A percentile compares a stretch with the other conserved stretches of the same genome.
These are phyloP conservation scores for Microcebus ravelobensis DNA, from an alignment of 2,113 vertebrate genomes.

Conservation along the genomic window DNA sequence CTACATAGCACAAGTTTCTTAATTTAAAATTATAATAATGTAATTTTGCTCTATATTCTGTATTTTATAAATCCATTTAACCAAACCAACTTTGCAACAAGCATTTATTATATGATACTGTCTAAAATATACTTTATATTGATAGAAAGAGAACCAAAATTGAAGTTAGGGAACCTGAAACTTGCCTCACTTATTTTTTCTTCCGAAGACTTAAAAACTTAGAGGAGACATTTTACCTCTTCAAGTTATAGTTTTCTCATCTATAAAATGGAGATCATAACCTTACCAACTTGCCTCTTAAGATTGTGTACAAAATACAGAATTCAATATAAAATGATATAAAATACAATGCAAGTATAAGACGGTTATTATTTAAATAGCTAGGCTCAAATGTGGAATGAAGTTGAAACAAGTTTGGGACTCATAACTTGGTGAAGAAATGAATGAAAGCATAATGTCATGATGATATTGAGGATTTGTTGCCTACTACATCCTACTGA, in stretches of 20 bases:
- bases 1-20: neutral
- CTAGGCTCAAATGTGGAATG: neutral
- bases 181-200: fast-evolving
- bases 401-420: neutral
- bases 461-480: neutral
- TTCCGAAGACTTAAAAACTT: neutral
- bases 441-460: neutral
- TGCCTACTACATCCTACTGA: neutral
- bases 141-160: neutral
- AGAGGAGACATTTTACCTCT: neutral
- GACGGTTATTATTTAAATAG: neutral
- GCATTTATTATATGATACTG: neutral
- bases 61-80: slow-evolving; percentile 30
- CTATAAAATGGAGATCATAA: neutral
- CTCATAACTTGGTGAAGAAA: neutral
- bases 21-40: slow-evolving; percentile 21
- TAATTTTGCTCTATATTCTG: slow-evolving; percentile 5
- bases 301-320: neutral
- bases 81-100: neutral
- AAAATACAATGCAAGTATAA: neutral
- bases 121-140: neutral
- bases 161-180: neutral
- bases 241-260: neutral
- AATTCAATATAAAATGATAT: neutral
- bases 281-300: neutral